Percentiles rank a stretch among this genome's conserved stretches.
Evolutionary conservation across 2,113 vertebrate species (phyloP).

Genomic region (Plotosus lineatus): DNA sequence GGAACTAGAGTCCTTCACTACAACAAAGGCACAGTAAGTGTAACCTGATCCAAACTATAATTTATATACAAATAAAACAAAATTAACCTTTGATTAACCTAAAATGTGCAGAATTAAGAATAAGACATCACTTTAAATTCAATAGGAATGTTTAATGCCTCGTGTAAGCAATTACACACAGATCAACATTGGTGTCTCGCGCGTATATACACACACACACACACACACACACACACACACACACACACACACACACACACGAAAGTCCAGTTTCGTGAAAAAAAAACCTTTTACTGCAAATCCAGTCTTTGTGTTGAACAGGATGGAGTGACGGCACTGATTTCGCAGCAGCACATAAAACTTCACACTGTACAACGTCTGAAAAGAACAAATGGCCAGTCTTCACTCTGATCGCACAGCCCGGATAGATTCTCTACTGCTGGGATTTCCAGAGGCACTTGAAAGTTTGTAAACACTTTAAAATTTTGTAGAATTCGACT

Average conservation of each 20-base stretch:
- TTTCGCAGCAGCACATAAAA: constrained; percentile 38
- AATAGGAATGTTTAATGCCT: constrained; percentile 59
- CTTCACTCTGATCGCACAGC: no score
- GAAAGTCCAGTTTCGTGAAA: background rate
- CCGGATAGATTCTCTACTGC: no score
- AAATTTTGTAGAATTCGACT: no score
- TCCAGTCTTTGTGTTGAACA: constrained; percentile 37
- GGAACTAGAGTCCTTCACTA: background rate
- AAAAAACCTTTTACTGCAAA: no score
- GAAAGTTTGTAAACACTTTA: no score
- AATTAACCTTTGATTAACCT: constrained; percentile 3
- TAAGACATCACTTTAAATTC: constrained; percentile 20
- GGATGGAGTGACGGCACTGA: constrained; percentile 30
- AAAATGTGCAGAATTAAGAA: constrained; percentile 26
- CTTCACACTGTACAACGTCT: constrained; percentile 4
- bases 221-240: no score
- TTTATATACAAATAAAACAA: no score
- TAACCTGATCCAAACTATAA: background rate
- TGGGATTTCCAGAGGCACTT: no score
- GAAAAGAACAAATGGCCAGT: constrained; percentile 16
- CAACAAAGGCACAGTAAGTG: background rate
- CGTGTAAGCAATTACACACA: constrained; percentile 37
- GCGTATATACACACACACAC: no score
- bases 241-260: constrained; percentile 10
- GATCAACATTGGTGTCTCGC: constrained; percentile 3